Evolutionary conservation across 1,140 invertebrate species (phyloP), one percentile per base, ranked within the genome.

Genomic region (Calosoma granatense): DNA sequence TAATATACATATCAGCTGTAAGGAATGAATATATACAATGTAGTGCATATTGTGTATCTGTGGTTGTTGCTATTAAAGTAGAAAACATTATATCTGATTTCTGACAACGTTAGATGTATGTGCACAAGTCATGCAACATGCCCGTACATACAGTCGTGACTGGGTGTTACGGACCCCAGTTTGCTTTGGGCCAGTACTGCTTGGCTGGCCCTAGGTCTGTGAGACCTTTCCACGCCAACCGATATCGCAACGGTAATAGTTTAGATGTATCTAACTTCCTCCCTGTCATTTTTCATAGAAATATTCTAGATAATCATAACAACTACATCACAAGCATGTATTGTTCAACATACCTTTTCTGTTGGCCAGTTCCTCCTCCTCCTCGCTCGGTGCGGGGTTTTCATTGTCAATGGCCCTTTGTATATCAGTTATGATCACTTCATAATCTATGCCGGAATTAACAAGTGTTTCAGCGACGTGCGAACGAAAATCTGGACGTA

Each of bases 321-420:
- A 22, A 19, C 30, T 56, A 47, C 21, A 20, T 22, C 19, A 20
- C 21, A 17, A 53, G 12, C 9, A 64, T 51, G 53, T 60, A 53
- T 17, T 47, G 20, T 9, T 26, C 54, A 53, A 59, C 41, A 22
- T 66, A 88, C 87, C 87, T 80, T 85, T 79, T 64, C 86, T 78
- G 59, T 87, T 82, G 62, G 84, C 78, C 12, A 87, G 74, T 61
- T 80, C 78, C 66, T 84, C 76, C 53, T 83, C 79, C 63, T 82
- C 77, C 3, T 67, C 60, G 6, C 80, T 77, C 1, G 81, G 70
- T 0, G 78, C 73, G 20, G 85, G 85, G 72, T 90, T 91, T 72
- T 90, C 87, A 59, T 81, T 77, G 61, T 89, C 80, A 22, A 91
- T 90, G 4, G 83, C 82, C 60, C 78, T 76, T 67, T 91, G 87